These are phyloP conservation scores for Polydrusus tereticollis DNA, from an alignment of 2,888 invertebrate species.

Conservation along the genomic window DNA sequence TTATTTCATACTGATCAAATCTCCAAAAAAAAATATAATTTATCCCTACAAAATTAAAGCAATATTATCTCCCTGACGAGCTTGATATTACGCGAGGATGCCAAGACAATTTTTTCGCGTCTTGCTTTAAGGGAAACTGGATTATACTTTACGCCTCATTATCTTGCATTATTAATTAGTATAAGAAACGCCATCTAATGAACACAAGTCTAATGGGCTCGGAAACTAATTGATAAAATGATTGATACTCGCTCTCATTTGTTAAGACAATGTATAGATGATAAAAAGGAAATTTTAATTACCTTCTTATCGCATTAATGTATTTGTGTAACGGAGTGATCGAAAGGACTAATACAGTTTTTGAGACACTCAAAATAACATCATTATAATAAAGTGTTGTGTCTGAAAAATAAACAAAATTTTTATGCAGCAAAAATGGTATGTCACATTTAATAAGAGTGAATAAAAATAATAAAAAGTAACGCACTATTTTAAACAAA, in stretches of 20 bases:
- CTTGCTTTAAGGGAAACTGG: background rate
- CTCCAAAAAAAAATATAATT: too few relatives aligned
- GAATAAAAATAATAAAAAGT: too few relatives aligned
- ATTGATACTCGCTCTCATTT: conserved; percentile 18
- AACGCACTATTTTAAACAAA: too few relatives aligned
- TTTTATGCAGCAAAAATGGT: too few relatives aligned
- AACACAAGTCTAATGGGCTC: conserved; percentile 17
- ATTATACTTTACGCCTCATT: conserved; percentile 9
- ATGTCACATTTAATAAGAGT: too few relatives aligned
- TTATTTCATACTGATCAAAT: too few relatives aligned
- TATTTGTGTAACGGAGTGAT: background rate
- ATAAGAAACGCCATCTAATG: conserved; percentile 24
- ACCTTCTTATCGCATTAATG: background rate
- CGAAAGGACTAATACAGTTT: background rate
- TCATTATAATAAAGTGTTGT: too few relatives aligned
- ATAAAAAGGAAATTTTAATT: background rate
- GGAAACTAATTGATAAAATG: conserved; percentile 4
- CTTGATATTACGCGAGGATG: background rate
- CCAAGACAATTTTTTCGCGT: background rate
- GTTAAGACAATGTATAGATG: background rate
- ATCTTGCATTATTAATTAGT: conserved; percentile 29
- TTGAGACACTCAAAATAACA: background rate
- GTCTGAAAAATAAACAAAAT: too few relatives aligned
- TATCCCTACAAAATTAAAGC: too few relatives aligned
- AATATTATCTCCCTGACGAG: too few relatives aligned